phyloP scores from a whole-genome alignment of 2,888 invertebrate species.

The Nyleta sp. region DNA sequence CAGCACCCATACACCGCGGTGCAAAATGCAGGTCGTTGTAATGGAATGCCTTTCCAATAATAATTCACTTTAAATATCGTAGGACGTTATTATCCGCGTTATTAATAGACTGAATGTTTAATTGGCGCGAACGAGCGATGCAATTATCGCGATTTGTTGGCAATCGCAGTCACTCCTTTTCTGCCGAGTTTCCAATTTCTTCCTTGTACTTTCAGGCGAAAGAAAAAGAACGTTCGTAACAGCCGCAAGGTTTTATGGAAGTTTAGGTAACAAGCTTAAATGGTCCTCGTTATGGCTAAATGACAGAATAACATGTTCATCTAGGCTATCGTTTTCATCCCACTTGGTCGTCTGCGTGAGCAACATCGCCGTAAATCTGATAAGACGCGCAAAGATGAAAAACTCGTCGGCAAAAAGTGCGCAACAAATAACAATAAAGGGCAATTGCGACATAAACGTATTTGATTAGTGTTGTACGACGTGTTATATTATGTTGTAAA shows the following conservation, averaged over 20 bases:
- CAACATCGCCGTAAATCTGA: constrained; percentile 11
- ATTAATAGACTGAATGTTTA: constrained; percentile 72
- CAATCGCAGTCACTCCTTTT: constrained; percentile 17
- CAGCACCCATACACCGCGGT: neutral
- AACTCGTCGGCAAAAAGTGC: too few relatives aligned
- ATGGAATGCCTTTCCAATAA: constrained; percentile 72
- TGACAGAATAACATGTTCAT: constrained; percentile 39
- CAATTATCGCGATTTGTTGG: constrained; percentile 61
- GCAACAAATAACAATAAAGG: neutral
- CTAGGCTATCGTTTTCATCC: constrained; percentile 11
- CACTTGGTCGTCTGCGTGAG: constrained; percentile 28
- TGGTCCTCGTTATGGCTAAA: constrained; percentile 51
- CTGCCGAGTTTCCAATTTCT: constrained; percentile 1
- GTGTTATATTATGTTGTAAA: constrained; percentile 28
- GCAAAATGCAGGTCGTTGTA: constrained; percentile 67
- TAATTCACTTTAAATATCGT: constrained; percentile 72
- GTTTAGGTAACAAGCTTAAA: constrained; percentile 63
- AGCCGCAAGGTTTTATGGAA: constrained; percentile 27
- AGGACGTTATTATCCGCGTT: constrained; percentile 70
- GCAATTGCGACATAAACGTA: constrained; percentile 21
- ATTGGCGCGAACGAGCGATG: constrained; percentile 67
- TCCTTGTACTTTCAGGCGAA: neutral
- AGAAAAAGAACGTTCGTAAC: neutral
- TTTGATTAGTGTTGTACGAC: constrained; percentile 18
- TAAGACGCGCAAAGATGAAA: neutral